phyloP scores from a whole-genome alignment of 2,797 vertebrate genomes.

The Pseudotriccus pelzelni region DNA sequence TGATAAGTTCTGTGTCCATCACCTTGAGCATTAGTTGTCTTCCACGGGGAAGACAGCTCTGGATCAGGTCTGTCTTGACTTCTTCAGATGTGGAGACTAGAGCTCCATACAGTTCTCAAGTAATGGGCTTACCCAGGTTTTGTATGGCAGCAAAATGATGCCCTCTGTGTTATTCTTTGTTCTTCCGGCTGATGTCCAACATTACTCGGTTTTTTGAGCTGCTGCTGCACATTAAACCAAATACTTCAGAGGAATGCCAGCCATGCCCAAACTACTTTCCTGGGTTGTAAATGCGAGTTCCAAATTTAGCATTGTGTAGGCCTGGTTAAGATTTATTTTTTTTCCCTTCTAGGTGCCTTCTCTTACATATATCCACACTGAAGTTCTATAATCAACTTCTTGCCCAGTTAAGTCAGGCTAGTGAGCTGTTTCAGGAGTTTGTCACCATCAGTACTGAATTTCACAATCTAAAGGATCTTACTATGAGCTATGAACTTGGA shows the following conservation, averaged over 20 bases:
- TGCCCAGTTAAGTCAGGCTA: neutral
- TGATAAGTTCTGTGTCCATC: neutral
- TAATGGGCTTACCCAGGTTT: neutral
- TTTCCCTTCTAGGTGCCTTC: neutral
- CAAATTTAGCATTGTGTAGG: neutral
- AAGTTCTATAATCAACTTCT: neutral
- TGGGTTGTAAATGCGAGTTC: neutral
- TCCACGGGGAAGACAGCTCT: neutral
- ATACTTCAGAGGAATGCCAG: neutral
- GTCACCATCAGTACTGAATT: neutral
- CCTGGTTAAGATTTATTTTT: neutral
- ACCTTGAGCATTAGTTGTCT: neutral
- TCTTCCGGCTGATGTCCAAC: neutral
- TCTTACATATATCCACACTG: neutral
- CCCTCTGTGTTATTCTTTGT: neutral
- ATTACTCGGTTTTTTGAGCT: neutral
- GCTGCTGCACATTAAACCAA: neutral
- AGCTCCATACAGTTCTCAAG: neutral
- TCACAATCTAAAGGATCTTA: neutral
- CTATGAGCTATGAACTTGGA: neutral
- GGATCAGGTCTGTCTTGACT: neutral
- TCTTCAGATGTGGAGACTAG: neutral
- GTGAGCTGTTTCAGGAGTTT: neutral
- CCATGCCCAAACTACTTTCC: neutral
- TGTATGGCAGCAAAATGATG: neutral